phyloP scores from a whole-genome alignment of 2,113 vertebrate species.

The Catharus fuscescens region DNA sequence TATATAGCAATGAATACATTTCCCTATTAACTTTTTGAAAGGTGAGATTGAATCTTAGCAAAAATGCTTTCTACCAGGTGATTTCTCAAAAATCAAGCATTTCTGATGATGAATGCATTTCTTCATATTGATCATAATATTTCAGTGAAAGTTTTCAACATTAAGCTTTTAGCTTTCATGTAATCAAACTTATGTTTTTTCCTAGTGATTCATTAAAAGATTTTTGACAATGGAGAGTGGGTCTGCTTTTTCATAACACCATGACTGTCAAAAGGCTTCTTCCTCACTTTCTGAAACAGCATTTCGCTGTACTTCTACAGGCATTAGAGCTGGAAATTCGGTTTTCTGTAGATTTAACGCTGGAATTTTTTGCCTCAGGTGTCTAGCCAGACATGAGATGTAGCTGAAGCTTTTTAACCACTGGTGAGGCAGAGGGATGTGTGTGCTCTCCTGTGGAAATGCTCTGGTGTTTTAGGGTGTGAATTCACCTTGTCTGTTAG shows the following conservation, averaged over 20 bases:
- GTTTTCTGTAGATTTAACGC: not conserved
- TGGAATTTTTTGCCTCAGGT: not conserved
- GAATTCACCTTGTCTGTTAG: not conserved
- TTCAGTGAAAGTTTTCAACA: not conserved
- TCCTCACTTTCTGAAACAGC: not conserved
- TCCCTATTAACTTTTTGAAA: not conserved
- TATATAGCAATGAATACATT: not conserved
- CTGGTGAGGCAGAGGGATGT: not conserved
- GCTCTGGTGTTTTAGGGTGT: not conserved
- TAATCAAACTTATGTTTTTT: not conserved
- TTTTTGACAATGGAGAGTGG: not conserved
- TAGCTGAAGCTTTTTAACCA: not conserved
- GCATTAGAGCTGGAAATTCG: not conserved
- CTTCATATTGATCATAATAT: not conserved
- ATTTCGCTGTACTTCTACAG: not conserved
- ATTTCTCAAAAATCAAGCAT: not conserved
- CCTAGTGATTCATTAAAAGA: not conserved
- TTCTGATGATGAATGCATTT: not conserved
- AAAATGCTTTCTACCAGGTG: not conserved
- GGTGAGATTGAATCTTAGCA: not conserved
- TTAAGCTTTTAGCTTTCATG: not conserved
- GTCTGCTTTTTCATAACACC: not conserved
- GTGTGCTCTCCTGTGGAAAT: not conserved
- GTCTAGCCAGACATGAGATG: not conserved
- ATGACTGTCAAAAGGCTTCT: not conserved